A percentile compares a stretch with the other conserved stretches of the same genome.
Evolutionary conservation across 2,888 invertebrate genomes (phyloP).

Genomic region (Cryptocephalus moraei): DNA sequence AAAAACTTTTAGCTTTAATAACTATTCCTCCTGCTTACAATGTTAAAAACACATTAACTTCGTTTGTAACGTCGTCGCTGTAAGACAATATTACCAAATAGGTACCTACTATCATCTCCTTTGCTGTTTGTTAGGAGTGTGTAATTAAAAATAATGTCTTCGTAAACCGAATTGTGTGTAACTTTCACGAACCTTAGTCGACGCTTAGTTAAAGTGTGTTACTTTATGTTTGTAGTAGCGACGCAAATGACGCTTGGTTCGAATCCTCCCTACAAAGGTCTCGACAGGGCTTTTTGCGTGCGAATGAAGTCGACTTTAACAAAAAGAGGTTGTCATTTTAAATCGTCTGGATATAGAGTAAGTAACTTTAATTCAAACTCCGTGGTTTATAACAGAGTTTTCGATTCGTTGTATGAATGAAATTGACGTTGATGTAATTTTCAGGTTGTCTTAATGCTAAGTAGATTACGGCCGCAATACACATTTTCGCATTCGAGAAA

Average conservation of each 20-base stretch:
- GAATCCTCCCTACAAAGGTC: constrained; percentile 60
- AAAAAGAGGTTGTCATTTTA: constrained; percentile 94
- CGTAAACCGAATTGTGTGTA: too few species aligned
- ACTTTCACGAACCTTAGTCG: too few species aligned
- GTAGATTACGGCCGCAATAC: constrained; percentile 86
- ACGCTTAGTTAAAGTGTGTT: not conserved
- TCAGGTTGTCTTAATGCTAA: constrained; percentile 88
- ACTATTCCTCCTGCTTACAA: too few species aligned
- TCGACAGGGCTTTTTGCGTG: constrained; percentile 87
- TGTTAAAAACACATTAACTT: too few species aligned
- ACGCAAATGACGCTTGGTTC: constrained; percentile 70
- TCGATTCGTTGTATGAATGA: not conserved
- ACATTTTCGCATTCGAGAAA: constrained; percentile 86
- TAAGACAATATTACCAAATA: too few species aligned
- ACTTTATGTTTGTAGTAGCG: constrained; percentile 51
- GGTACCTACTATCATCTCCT: too few species aligned
- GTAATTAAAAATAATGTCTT: too few species aligned
- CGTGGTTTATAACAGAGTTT: not conserved
- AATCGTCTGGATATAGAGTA: constrained; percentile 92
- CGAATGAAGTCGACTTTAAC: constrained; percentile 97
- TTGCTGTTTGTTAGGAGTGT: too few species aligned
- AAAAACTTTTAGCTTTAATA: too few species aligned
- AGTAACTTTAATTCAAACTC: constrained; percentile 2
- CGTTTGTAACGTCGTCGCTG: too few species aligned
- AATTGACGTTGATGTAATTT: constrained; percentile 9